Base-by-base conservation (phyloP, 2,888 invertebrate species). In the Andrena trimmerana region DNA sequence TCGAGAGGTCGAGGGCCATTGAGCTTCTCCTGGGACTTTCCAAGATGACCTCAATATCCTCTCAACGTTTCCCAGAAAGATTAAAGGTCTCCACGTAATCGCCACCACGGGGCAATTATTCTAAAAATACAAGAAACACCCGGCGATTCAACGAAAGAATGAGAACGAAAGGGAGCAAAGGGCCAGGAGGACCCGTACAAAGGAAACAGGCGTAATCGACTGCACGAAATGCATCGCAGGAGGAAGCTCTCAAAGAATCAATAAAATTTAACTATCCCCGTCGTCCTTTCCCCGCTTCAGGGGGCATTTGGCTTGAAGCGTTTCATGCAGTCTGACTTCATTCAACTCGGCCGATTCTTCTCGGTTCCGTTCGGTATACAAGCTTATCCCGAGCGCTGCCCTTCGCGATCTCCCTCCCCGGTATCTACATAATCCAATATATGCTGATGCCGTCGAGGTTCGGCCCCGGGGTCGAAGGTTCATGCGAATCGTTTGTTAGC, bases 341-440 rank as follows among this genome's bases (percentile, higher is more conserved):
- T 88, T 83, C 83, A 86, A 77, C 42, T 62, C 72, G 80, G 29
- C 66, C 77, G 81, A 82, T 76, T 86, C 83, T 82, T 77, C 70
- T 81, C 60, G 83, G 68, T 68, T 59, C 86, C 79, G 73, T 78
- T 80, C 78, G 54, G 73, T 87, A 75, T 83, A 87, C 86, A 86
- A 24, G 87, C 83, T 88, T 87, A 88, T 80, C 81, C 75, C 70
- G 27, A 66, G 27, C 71, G 86, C 83, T 85, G 83, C 87, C 86
- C 85, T 86, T 79, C 79, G 73, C 86, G 81, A 80, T 82, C 85
- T 75, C 59, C 63, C 24, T 80, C 85, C 79, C 57, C 67, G n/a
- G 81, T 90, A 90, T 91, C 92, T 91, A 89, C 91, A 92, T 92
- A 92, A 92, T 92, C 91, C 92, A 91, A 92, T 92, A 91, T 91